Base-by-base conservation (phyloP, 2,113 vertebrate genomes). In the Tympanuchus pallidicinctus region DNA sequence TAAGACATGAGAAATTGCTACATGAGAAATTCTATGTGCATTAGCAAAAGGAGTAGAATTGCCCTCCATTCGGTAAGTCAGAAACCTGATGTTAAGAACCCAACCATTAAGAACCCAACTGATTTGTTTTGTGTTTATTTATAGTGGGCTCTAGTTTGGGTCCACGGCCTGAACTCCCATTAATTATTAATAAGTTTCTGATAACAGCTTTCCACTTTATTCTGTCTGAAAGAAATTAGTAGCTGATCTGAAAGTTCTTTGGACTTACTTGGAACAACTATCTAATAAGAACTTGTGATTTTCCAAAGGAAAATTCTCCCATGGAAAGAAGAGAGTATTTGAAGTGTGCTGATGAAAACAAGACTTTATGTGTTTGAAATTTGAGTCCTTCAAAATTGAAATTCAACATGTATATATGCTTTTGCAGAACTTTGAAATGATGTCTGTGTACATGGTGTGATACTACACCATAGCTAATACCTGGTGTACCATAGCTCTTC, bases 371-470 rank as follows among this genome's bases (percentile, higher is more conserved):
- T 52, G 16, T 27, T n/a, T 82, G 66, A 65, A 57, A 2, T 57
- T 63, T 67, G 69, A 82, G 14, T 13, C 30, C 40, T 79, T 83
- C 20, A 7, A 9, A 36, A n/a, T 14, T 78, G 65, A 82, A 79
- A 52, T 30, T 88, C 22, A 69, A 2, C 20, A 36, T 50, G 5
- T 43, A 16, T 20, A 57, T 27, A 27, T 72, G 11, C 34, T 86
- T 86, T 59, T 66, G 22, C 40, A 77, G 66, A 83, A 20, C 10
- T 71, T 47, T 54, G n/a, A 40, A 81, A 57, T 32, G 11, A 52
- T 8, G 30, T 27, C n/a, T 54, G 40, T 40, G 32, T 72, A n/a
- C 1, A 0, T 0, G 0, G 21, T 67, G n/a, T 81, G 20, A 22
- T 19, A 48, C 25, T 60, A 42, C 12, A 61, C 3, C 9, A 38